Conservation (phyloP, 1,140 invertebrate species). For the Anoplolepis gracilipes region DNA sequence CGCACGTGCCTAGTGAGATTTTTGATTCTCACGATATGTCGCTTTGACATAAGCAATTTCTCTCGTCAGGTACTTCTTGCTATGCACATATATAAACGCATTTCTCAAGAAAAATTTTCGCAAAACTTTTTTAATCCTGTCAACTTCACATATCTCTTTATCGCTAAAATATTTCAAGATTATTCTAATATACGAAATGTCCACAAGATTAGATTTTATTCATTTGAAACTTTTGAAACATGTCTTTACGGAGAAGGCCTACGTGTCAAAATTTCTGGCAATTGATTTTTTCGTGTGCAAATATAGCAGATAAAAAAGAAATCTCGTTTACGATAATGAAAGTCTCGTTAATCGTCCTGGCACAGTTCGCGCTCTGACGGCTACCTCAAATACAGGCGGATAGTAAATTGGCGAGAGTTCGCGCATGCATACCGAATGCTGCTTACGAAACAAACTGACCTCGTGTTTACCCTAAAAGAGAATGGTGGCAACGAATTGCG, state of each 20-base stretch:
- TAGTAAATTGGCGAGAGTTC: slow-evolving; percentile 14
- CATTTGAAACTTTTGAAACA: background rate
- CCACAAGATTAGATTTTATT: background rate
- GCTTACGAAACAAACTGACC: slow-evolving; percentile 40
- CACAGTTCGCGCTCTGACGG: background rate
- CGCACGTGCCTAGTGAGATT: background rate
- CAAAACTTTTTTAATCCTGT: slow-evolving; percentile 2
- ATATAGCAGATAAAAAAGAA: background rate
- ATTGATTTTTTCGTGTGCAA: background rate
- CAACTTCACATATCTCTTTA: background rate
- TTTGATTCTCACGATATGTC: background rate
- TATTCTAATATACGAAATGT: background rate
- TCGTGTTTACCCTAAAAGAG: slow-evolving; percentile 42
- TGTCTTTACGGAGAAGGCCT: too few species aligned
- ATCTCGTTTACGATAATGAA: slow-evolving; percentile 5
- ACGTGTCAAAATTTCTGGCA: background rate
- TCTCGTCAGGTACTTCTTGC: background rate
- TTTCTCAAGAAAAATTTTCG: slow-evolving; percentile 1
- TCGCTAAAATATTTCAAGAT: slow-evolving; percentile 30
- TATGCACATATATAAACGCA: slow-evolving; percentile 1
- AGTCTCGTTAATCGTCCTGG: background rate
- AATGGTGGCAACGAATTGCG: slow-evolving; percentile 34
- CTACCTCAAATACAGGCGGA: background rate
- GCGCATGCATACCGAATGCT: slow-evolving; percentile 23
- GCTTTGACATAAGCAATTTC: background rate